Base-by-base conservation (phyloP, 2,113 vertebrate genomes). In the Lophochroa leadbeateri region DNA sequence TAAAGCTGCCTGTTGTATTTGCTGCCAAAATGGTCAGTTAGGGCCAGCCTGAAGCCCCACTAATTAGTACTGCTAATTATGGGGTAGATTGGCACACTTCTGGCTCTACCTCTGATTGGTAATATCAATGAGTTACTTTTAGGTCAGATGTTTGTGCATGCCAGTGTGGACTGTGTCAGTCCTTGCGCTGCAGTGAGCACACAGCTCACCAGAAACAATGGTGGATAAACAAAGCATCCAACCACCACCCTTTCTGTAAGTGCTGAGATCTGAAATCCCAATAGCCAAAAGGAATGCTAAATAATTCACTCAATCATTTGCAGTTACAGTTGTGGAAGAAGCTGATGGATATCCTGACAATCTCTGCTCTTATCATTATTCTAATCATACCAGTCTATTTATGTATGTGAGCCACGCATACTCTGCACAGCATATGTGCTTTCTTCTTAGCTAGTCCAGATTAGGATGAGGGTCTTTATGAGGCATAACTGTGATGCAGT, bases 201-300 rank as follows among this genome's bases (percentile, higher is more conserved):
- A 13, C 39, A 55, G 27, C 43, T 90, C 72, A 58, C 46, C 20
- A 15, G 50, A 60, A 55, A 17, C 4, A 17, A 0, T 10, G 27
- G 8, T 46, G 55, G 23, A 18, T 47, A 61, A 83, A 39, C 25
- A 18, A 64, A 82, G 25, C 33, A 17, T 37, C 39, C 23, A 47
- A n/a, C 9, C 14, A 17, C 39, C 17, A 5, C 10, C 14, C 20
- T 29, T 31, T n/a, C 58, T 78, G 19, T 5, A 67, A 55, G 13
- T 33, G 47, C 17, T 63, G 60, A 58, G 46, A 27, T 39, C 57
- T 60, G 29, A 83, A 90, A 70, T 41, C 23, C 46, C 11, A 2
- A 11, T 1, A 76, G 17, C 11, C 0, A 0, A 88, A 58, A 58
- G 14, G 21, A 80, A 46, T 37, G 35, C 2, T 81, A 19, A 83